Base-by-base conservation (phyloP, 2,888 invertebrate species). In the Monochamus alternatus region DNA sequence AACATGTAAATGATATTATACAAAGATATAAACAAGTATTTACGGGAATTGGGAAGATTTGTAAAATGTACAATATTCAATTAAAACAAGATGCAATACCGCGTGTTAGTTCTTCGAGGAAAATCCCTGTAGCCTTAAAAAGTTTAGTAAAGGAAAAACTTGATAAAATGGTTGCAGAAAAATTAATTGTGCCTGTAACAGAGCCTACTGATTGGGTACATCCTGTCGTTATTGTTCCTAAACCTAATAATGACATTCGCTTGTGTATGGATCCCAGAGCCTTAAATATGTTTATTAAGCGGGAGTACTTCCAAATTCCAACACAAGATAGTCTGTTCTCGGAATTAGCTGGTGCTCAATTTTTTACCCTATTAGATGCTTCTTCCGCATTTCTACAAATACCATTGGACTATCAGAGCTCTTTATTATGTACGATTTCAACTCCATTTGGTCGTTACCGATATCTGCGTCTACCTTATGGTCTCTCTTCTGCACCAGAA, bases 141-240 rank as follows among this genome's bases (percentile, higher is more conserved):
- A 10, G 5, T 55, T 10, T 8, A 12, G 12, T 55, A 55, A 12
- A 14, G 12, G 4, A 10, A 5, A 73, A 51, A 38, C 73, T 73
- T 12, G 58, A 73, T 22, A 32, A 55, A 38, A 64, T 73, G 43
- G 66, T 65, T 55, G 9, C 38, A 64, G 51, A 59, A 30, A 65
- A 65, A 44, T 32, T 73, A 47, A 73, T 73, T 58, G 14, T 47
- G 30, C 52, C 65, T 43, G 65, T 73, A 52, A 58, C 65, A 12
- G 55, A 51, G 10, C 65, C 73, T 14, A 73, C 58, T 58, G 65
- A 65, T n/a, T 73, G 73, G 73, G 44, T 66, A 30, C 60, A 59
- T 67, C 65, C 55, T 58, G 32, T 73, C 14, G 73, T 73, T 31
- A 66, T 67, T 60, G 55, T 73, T 22, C 66, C 66, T 44, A 73